Percentiles rank a stretch among this genome's conserved stretches.
Evolutionary conservation across 2,888 invertebrate species (phyloP).

Genomic region (Acanthosepion pharaonis): DNA sequence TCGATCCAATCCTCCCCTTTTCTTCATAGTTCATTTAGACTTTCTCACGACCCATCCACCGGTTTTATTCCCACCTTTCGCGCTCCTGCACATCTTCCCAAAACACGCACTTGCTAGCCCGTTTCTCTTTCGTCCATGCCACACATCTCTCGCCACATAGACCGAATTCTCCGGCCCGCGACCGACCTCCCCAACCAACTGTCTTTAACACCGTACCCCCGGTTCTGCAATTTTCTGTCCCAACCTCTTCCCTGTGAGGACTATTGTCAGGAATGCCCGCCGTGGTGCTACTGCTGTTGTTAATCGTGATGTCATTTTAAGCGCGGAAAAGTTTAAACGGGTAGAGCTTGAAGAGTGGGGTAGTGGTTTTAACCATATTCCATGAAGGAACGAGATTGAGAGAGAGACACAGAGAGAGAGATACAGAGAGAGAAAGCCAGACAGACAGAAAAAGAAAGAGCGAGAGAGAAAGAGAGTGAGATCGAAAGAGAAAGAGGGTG

Average conservation of each 20-base stretch:
- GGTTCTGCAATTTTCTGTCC: neutral
- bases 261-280: neutral
- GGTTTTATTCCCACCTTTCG: neutral
- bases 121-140: neutral
- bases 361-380: neutral
- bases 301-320: neutral
- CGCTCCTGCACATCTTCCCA: neutral
- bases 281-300: neutral
- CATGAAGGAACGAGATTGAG: neutral
- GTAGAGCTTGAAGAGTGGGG: neutral
- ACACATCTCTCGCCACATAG: neutral
- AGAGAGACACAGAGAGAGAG: neutral
- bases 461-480: neutral
- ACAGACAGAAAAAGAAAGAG: neutral
- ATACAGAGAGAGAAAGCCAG: neutral
- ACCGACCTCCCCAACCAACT: neutral
- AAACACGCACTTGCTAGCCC: neutral
- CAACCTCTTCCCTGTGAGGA: neutral
- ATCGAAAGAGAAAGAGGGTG: too few relatives aligned
- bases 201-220: neutral
- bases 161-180: neutral
- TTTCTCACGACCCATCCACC: neutral
- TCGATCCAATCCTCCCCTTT: neutral
- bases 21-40: neutral
- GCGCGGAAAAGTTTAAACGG: neutral